Evolutionary conservation across 2,888 invertebrate genomes (phyloP).

Genomic region (Ennomos fuscantarius): DNA sequence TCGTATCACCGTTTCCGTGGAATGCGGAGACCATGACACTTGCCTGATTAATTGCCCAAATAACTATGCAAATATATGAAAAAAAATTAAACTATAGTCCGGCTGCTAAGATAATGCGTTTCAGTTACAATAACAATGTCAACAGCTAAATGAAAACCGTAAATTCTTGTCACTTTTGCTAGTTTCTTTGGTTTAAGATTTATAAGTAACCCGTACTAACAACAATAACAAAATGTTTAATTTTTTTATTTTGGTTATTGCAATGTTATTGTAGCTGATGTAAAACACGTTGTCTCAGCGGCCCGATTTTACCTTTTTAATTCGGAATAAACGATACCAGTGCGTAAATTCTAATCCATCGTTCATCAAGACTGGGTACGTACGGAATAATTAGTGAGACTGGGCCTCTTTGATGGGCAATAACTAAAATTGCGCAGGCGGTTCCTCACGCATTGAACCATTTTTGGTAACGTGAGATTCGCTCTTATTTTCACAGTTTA

Average conservation of each 20-base stretch:
- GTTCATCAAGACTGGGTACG: slow-evolving; percentile 23
- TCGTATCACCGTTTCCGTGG: slow-evolving; percentile 60
- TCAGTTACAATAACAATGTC: no score
- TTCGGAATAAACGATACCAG: slow-evolving; percentile 21
- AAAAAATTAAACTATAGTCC: neutral
- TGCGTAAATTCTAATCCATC: slow-evolving; percentile 18
- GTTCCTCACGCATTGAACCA: slow-evolving; percentile 38
- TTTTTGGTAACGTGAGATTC: slow-evolving; percentile 48
- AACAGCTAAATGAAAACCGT: no score
- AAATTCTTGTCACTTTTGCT: no score
- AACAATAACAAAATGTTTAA: no score
- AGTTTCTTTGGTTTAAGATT: no score
- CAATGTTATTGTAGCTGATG: no score
- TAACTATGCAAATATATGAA: slow-evolving; percentile 12
- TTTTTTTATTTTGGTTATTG: no score
- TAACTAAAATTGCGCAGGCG: slow-evolving; percentile 36
- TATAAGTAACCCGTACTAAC: no score
- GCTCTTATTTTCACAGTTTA: slow-evolving; percentile 45
- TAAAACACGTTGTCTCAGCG: no score
- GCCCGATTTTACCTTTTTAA: slow-evolving; percentile 1
- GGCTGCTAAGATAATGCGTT: no score
- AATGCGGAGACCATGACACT: slow-evolving; percentile 71
- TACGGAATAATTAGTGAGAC: slow-evolving; percentile 26
- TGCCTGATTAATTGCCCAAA: slow-evolving; percentile 49
- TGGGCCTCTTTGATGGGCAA: slow-evolving; percentile 34